Percentiles rank a stretch among this genome's conserved stretches.
These are phyloP conservation scores for Beris morrisii DNA, from an alignment of 2,888 invertebrate species.

Conservation along the genomic window DNA sequence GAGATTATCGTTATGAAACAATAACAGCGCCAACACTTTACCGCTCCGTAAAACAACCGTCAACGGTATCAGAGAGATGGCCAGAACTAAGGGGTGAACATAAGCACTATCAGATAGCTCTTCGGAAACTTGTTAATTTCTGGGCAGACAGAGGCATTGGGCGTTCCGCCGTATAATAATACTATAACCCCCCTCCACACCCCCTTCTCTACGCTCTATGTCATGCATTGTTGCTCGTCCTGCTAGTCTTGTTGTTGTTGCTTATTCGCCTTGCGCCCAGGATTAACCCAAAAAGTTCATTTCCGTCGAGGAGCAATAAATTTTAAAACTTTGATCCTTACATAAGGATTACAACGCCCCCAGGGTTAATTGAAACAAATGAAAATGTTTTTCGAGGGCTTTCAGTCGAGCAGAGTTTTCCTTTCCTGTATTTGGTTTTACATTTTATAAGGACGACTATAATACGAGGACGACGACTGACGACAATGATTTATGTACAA, in stretches of 20 bases:
- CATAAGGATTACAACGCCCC: conserved; percentile 37
- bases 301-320: conserved; percentile 32
- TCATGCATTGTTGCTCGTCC: background rate
- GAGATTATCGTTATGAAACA: conserved; percentile 30
- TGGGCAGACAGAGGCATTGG: too few species aligned
- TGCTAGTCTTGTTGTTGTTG: background rate
- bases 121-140: too few species aligned
- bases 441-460: too few species aligned
- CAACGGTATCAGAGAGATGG: background rate
- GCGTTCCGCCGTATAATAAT: too few species aligned
- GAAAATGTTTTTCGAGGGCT: conserved; percentile 32
- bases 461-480: too few species aligned
- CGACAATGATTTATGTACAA: too few species aligned
- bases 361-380: conserved; percentile 38
- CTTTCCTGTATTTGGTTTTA: background rate
- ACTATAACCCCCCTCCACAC: too few species aligned
- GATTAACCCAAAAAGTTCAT: conserved; percentile 29
- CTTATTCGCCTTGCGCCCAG: conserved; percentile 9
- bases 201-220: background rate
- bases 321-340: conserved; percentile 33
- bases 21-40: conserved; percentile 21
- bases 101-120: too few species aligned
- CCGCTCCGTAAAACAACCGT: background rate
- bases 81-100: background rate
- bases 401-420: conserved; percentile 20